Conservation (phyloP, 2,113 vertebrate genomes). For the Ictalurus furcatus region DNA sequence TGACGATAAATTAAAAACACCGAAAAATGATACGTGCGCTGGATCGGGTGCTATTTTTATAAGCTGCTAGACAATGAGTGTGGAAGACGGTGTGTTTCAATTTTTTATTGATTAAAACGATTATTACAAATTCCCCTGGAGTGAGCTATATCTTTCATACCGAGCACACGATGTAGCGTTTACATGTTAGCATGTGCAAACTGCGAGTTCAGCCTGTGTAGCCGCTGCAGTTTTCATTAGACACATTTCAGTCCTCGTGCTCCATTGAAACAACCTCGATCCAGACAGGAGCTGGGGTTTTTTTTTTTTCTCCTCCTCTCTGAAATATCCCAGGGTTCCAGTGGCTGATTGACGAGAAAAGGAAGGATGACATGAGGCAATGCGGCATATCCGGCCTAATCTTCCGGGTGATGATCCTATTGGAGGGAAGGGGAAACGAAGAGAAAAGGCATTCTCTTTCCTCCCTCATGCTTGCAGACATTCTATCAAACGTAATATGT, state of each 20-base stretch:
- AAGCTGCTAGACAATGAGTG: background rate
- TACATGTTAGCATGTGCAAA: background rate
- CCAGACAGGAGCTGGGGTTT: background rate
- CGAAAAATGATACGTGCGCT: background rate
- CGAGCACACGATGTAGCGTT: background rate
- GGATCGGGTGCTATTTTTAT: background rate
- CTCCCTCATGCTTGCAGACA: constrained; percentile 53
- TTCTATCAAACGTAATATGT: constrained; percentile 48
- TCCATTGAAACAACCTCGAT: background rate
- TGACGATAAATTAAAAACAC: too few relatives aligned
- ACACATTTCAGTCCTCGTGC: background rate
- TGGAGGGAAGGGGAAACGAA: constrained; percentile 41
- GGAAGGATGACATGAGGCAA: constrained; percentile 51
- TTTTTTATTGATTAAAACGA: background rate
- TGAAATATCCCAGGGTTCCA: constrained; percentile 43
- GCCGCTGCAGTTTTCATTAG: background rate
- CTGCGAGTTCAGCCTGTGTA: too few relatives aligned
- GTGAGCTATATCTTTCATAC: background rate
- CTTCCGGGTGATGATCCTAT: constrained; percentile 57
- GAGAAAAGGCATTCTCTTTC: constrained; percentile 52
- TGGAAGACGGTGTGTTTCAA: background rate
- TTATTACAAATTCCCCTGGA: background rate
- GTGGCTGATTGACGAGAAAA: constrained; percentile 55
- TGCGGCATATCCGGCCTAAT: constrained; percentile 58
- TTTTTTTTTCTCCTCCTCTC: constrained; percentile 15